Evolutionary conservation across 2,888 invertebrate species (phyloP).

Genomic region (Drosophila parthenogenetica): DNA sequence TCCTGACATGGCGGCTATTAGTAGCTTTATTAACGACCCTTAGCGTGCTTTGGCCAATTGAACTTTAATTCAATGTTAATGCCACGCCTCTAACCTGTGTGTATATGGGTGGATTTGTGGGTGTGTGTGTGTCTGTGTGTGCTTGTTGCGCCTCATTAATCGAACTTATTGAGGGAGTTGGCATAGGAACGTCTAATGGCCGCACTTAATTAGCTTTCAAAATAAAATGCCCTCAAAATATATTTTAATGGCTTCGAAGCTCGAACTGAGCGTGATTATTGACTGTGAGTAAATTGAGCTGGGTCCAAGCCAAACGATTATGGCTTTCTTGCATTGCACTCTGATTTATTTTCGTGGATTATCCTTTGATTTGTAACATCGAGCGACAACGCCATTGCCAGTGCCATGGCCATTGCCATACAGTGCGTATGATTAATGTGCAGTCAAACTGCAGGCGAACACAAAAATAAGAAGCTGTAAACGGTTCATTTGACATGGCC

Average conservation of each 20-base stretch:
- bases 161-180: constrained; percentile 32
- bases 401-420: constrained; percentile 1
- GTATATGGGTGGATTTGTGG: constrained; percentile 9
- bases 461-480: constrained; percentile 27
- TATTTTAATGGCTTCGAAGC: constrained; percentile 65
- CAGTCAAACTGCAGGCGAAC: constrained; percentile 8
- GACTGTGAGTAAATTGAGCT: constrained; percentile 26
- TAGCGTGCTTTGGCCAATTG: constrained; percentile 62
- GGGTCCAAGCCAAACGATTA: constrained; percentile 44
- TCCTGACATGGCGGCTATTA: constrained; percentile 40
- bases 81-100: constrained; percentile 26
- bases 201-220: constrained; percentile 72
- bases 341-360: constrained; percentile 32
- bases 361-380: constrained; percentile 7
- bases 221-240: constrained; percentile 64
- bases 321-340: constrained; percentile 32
- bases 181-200: constrained; percentile 42
- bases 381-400: background rate
- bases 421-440: constrained; percentile 61
- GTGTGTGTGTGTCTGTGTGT: constrained; percentile 15
- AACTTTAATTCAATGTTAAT: constrained; percentile 66
- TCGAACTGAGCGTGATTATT: constrained; percentile 47
- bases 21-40: constrained; percentile 62
- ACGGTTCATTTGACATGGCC: constrained; percentile 54
- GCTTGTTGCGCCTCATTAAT: constrained; percentile 73